These are phyloP conservation scores for Aphaenogaster rudis DNA, from an alignment of 1,140 invertebrate genomes.

Conservation along the genomic window DNA sequence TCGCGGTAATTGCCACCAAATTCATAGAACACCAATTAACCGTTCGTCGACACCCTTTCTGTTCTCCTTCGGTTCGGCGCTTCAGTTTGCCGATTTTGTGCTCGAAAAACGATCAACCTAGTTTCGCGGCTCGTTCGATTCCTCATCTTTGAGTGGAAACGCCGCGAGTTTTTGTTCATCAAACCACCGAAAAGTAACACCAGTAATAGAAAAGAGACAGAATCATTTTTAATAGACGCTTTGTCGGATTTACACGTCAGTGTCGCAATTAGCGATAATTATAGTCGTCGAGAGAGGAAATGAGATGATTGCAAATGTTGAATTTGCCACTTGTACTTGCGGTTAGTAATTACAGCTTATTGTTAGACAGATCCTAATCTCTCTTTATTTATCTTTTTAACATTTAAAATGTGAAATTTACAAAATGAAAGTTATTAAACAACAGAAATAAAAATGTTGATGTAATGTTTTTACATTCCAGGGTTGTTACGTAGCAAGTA, in stretches of 20 bases:
- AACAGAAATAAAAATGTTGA: not conserved
- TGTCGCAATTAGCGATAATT: constrained; percentile 25
- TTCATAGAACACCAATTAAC: constrained; percentile 87
- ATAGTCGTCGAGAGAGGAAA: constrained; percentile 16
- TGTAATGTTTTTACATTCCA: not conserved
- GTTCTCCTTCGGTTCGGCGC: constrained; percentile 52
- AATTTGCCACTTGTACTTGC: constrained; percentile 13
- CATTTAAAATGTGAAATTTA: not conserved
- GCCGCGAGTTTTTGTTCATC: constrained; percentile 25
- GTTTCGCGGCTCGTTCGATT: constrained; percentile 69
- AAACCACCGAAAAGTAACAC: not conserved
- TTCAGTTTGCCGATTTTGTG: constrained; percentile 45
- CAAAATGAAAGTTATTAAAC: not conserved
- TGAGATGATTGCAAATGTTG: not conserved
- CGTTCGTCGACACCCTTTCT: constrained; percentile 72
- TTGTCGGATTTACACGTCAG: constrained; percentile 8
- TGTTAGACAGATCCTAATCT: constrained; percentile 26
- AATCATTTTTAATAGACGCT: constrained; percentile 14
- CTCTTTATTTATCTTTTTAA: constrained; percentile 26
- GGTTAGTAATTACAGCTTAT: not conserved
- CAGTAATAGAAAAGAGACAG: not conserved
- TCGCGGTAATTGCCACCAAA: constrained; percentile 85
- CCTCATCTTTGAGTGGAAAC: constrained; percentile 36
- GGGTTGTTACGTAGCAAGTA: not conserved
- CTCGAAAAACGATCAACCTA: constrained; percentile 78